Percentiles rank a stretch among this genome's conserved stretches.
Conservation (phyloP, 2,888 invertebrate species). For the Prenolepis imparis region DNA sequence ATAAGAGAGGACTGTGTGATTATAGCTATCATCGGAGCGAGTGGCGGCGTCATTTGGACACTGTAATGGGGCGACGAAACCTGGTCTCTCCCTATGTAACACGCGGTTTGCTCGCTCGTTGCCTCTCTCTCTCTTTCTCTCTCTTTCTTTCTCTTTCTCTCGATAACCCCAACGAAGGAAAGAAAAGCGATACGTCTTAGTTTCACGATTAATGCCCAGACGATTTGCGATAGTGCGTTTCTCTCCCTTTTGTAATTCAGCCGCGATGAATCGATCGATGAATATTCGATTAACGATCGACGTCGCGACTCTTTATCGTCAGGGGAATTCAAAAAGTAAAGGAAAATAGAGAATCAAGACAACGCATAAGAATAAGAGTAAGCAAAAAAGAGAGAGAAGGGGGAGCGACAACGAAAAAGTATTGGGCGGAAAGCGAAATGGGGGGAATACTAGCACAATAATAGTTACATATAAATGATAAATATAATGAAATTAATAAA, state of each 20-base stretch:
- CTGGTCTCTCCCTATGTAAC: not conserved
- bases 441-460: slow-evolving; percentile 54
- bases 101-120: not conserved
- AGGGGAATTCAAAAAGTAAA: slow-evolving; percentile 11
- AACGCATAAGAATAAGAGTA: not conserved
- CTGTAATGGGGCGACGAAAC: slow-evolving; percentile 16
- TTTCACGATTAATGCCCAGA: slow-evolving; percentile 62
- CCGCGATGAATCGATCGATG: slow-evolving; percentile 15
- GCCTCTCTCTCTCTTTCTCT: not conserved
- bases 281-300: not conserved
- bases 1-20: slow-evolving; percentile 57
- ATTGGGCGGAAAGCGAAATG: slow-evolving; percentile 17
- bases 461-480: slow-evolving; percentile 70
- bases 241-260: slow-evolving; percentile 28
- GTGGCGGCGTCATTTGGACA: slow-evolving; percentile 42
- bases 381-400: slow-evolving; percentile 14
- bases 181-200: slow-evolving; percentile 30
- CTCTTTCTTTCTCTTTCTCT: slow-evolving; percentile 9
- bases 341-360: slow-evolving; percentile 27
- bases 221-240: slow-evolving; percentile 45
- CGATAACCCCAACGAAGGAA: not conserved
- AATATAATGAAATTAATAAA: slow-evolving; percentile 63
- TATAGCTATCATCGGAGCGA: slow-evolving; percentile 66
- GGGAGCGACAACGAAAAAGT: slow-evolving; percentile 17
- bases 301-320: slow-evolving; percentile 6